Evolutionary conservation across 2,888 invertebrate genomes (phyloP).

Genomic region (Tetragnatha montana): DNA sequence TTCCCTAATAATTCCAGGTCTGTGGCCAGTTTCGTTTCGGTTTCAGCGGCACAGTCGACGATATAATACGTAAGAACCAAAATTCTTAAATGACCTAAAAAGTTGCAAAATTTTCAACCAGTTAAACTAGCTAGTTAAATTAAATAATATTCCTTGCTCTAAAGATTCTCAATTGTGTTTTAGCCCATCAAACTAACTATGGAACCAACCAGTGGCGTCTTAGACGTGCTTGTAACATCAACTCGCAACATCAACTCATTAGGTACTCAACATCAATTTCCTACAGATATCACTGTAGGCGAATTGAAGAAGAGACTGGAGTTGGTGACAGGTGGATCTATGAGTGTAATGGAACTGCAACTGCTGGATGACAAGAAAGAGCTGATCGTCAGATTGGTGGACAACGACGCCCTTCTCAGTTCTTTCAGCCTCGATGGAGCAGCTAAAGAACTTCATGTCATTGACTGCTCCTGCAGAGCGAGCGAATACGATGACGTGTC

Average conservation of each 20-base stretch:
- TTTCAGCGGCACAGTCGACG: too few relatives aligned
- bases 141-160: too few relatives aligned
- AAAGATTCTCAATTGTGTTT: too few relatives aligned
- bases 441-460: slow-evolving; percentile 92
- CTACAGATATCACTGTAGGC: slow-evolving; percentile 62
- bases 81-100: too few relatives aligned
- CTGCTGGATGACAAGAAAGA: slow-evolving; percentile 87
- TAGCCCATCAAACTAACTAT: slow-evolving; percentile 14
- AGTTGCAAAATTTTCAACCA: too few relatives aligned
- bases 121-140: too few relatives aligned
- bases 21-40: too few relatives aligned
- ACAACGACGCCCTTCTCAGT: slow-evolving; percentile 86
- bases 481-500: slow-evolving; percentile 79
- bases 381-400: slow-evolving; percentile 83
- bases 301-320: slow-evolving; percentile 87
- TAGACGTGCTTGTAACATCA: slow-evolving; percentile 67
- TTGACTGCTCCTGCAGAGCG: slow-evolving; percentile 71
- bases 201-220: slow-evolving; percentile 14
- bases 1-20: too few relatives aligned
- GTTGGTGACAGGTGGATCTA: slow-evolving; percentile 89
- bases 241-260: slow-evolving; percentile 71
- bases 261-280: slow-evolving; percentile 71
- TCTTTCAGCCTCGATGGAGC: slow-evolving; percentile 91
- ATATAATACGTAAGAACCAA: too few relatives aligned
- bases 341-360: slow-evolving; percentile 88